Evolutionary conservation across 2,888 invertebrate genomes (phyloP), one percentile per base, ranked within the genome.

Genomic region (Mycalesis mineus): DNA sequence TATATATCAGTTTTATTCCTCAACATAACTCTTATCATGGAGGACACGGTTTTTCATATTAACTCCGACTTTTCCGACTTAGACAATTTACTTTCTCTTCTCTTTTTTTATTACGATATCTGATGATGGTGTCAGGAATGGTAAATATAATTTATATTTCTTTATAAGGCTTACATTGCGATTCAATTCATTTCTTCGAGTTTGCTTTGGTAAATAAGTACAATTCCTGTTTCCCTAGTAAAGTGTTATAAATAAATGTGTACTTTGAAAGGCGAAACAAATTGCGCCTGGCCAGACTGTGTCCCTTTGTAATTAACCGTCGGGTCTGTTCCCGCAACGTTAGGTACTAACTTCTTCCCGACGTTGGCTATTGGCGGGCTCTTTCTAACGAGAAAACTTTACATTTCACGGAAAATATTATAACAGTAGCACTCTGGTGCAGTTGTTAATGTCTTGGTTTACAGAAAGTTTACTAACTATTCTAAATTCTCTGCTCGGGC

Each of bases 271-370:
- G 54, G 58, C 54, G 47, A 51, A 53, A 54, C 61, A 62, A 62
- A 58, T 62, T 62, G 11, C 31, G 47, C 33, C 33, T 15, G 14
- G 31, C 15, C 33, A 31, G 31, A 15, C 15, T 47, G 31, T 31
- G 47, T 33, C 47, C 47, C 47, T 33, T 44, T 44, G 58, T 63
- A 63, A 63, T 63, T 61, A 61, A 48, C 58, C 31, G 52, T 40
- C 52, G 42, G 49, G 47, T 40, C 40, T 50, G 53, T 54, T 58
- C 56, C 58, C 58, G 56, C 56, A 63, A 61, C 58, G 54, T 58
- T 51, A n/a, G 56, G 58, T 58, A 58, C 58, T 53, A 58, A 58
- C 50, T 45, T 14, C 29, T 45, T 31, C 29, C 45, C 29, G 45
- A 29, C 45, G 45, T 29, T 8, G 45, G 14, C 14, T 29, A 45